Evolutionary conservation across 2,888 invertebrate genomes (phyloP), one percentile per base, ranked within the genome.

Genomic region (Hirtodrosophila histrioides): DNA sequence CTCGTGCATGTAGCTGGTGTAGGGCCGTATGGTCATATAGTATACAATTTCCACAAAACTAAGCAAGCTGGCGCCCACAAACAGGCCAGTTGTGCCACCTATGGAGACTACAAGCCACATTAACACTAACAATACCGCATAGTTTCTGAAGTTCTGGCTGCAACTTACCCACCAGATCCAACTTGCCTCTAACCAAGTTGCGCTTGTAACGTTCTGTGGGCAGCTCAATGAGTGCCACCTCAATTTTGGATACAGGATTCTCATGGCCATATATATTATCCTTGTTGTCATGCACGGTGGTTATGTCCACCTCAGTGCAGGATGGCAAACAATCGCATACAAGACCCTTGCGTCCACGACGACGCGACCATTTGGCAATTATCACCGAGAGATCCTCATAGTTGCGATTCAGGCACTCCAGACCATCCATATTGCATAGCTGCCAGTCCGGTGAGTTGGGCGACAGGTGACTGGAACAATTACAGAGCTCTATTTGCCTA

Each of bases 201-300:
- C 96, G 92, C 76, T 95, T 94, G 85, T 94, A 96, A 7, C 95
- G 92, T 84, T 95, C 94, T 10, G 94, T 94, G 0, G 96, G 96
- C 50, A 95, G 90, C 61, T 94, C 93, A 4, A 94, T 93, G 29
- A 96, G 89, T 7, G 93, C 93, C 46, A 96, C 92, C 72, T 94
- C 93, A 0, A 95, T 93, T 10, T 91, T 92, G 0, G 94, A 89
- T 9, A 89, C 70, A 0, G 91, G 84, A 56, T 67, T 85, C 49
- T 89, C 75, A 37, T 86, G 73, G 0, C 86, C 90, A 24, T 84
- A 75, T 33, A 91, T 82, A 41, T 87, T 91, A 36, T 91, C 89
- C 63, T 89, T 89, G 46, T 85, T 89, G 62, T 92, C 91, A 33
- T 93, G 93, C 50, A 95, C 93, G 11, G 94, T 92, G 4, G 94